Evolutionary conservation across 2,888 invertebrate genomes (phyloP), one percentile per base, ranked within the genome.

Genomic region (Leucania comma): DNA sequence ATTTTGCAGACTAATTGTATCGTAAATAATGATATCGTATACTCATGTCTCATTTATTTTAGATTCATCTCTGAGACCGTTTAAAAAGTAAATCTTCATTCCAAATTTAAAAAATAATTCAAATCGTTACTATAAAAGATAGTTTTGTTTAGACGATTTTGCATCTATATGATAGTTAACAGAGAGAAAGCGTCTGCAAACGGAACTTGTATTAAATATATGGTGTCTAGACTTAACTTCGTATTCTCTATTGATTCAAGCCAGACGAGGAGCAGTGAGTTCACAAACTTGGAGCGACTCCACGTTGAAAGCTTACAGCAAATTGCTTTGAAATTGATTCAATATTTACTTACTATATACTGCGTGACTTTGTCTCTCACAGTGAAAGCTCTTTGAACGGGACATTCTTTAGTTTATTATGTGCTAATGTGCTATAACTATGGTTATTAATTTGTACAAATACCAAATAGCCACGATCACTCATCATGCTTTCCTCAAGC

Each of bases 211-310:
- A 68, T 81, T 66, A 68, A 74, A 78, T 75, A 57, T 60, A 79
- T 75, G 62, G 73, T 53, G 78, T 82, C 80, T 82, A 80, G 82
- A 83, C 82, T 60, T 58, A 69, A 69, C 51, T 83, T 66, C 58
- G 75, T 73, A 78, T 74, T 71, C 66, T 75, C 66, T 82, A 82
- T 82, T 72, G 76, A 82, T 80, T 83, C 65, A 48, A 67, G 42
- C 42, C 57, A 67, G 75, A 62, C 73, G 51, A 35, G 60, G 53
- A 46, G 66, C 59, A 24, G 42, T 29, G 64, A 48, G 51, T 61
- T 51, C 67, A 56, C 68, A 24, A 63, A 38, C 50, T 53, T 56
- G 57, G 20, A 42, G 35, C 54, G 26, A 50, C 60, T 60, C 46
- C 35, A 46, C 26, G 50, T 65, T 63, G 56, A 70, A 50, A 69